A percentile compares a stretch with the other conserved stretches of the same genome.
These are phyloP conservation scores for Streptopelia turtur DNA, from an alignment of 2,797 vertebrate genomes.

Conservation along the genomic window DNA sequence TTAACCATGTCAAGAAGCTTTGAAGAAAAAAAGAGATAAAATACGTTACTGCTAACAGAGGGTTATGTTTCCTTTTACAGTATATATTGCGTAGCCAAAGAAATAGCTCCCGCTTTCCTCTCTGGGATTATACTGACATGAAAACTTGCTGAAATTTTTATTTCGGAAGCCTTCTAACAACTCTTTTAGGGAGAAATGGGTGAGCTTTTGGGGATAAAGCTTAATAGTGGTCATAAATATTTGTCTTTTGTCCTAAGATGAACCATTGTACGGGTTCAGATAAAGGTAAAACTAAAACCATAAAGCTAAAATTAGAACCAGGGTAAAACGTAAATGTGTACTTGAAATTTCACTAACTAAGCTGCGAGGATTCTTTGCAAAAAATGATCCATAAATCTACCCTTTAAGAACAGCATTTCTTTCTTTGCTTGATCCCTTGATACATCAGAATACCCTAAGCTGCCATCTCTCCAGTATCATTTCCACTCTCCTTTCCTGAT, in stretches of 20 bases:
- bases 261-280: background rate
- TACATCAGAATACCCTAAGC: background rate
- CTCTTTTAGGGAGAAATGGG: background rate
- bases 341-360: background rate
- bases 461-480: background rate
- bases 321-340: background rate
- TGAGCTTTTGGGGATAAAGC: background rate
- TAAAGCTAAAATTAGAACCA: background rate
- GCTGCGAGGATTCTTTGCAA: background rate
- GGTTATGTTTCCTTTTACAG: background rate
- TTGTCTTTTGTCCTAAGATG: background rate
- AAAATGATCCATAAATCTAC: background rate
- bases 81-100: background rate
- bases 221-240: background rate
- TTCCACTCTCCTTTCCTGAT: background rate
- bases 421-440: background rate
- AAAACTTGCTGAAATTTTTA: conserved; percentile 12
- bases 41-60: background rate
- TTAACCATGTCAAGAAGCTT: background rate
- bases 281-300: background rate
- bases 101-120: background rate
- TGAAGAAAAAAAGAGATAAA: background rate
- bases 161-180: background rate
- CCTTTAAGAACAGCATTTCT: background rate
- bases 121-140: background rate